Base-by-base conservation (phyloP, 2,888 invertebrate species). In the Brachypalpus laphriformis region DNA sequence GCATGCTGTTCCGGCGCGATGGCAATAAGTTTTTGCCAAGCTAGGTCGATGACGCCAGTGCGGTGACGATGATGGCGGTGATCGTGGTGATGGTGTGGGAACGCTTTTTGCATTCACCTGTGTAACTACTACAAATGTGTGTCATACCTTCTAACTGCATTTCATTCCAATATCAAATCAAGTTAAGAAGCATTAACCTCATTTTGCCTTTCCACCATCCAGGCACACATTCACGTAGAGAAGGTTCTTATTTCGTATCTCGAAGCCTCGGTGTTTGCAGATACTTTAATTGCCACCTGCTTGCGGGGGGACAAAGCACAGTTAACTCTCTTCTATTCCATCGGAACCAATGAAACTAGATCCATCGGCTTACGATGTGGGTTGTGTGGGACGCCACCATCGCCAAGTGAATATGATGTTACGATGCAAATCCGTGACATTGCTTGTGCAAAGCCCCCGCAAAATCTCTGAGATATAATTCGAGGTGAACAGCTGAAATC, bases 351-450 rank as follows among this genome's bases (percentile, higher is more conserved):
- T 57, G 40, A 66, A 80, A 80, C 57, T 77, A 59, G 51, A 71
- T 71, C 20, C 71, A 59, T 56, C 8, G 47, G 25, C 28, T 59
- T 54, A 8, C 11, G 31, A 57, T 70, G 63, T 82, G 57, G 71
- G 76, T n/a, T 65, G 71, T 65, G 71, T 45, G 57, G 20, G 51
- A 34, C 6, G 65, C 28, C 65, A 20, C 8, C 22, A 3, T 14
- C 28, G 45, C 31, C 14, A 25, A 54, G 61, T 31, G 37, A 56
- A 66, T 59, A 66, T 37, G 59, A 5, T 56, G 63, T 54, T 20
- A 45, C 59, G 65, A 82, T 76, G 65, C 65, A 76, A 71, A 77
- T 71, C 82, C 82, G 65, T 76, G 82, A 77, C 82, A 82, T 82
- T 77, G 82, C 76, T 18, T 82, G 18, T 51, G 49, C 57, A 8